phyloP scores from a whole-genome alignment of 2,113 vertebrate species.

The Neodontobutis hainanensis region DNA sequence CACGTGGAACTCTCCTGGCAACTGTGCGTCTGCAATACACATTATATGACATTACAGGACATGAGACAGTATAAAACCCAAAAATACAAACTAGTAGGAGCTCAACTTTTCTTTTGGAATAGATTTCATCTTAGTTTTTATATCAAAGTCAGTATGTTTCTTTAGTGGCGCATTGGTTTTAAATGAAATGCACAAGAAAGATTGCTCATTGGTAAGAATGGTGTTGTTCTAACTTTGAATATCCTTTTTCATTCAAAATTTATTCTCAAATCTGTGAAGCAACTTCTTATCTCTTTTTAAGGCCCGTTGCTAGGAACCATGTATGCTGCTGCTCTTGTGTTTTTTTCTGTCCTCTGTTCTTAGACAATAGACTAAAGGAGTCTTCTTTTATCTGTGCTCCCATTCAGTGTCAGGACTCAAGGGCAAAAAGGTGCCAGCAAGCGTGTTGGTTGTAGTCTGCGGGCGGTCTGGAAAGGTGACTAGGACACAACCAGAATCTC shows the following conservation, averaged over 20 bases:
- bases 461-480: slow-evolving; percentile 34
- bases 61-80: too few species aligned
- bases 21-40: too few species aligned
- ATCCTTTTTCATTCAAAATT: not conserved
- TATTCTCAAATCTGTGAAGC: slow-evolving; percentile 10
- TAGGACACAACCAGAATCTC: slow-evolving; percentile 27
- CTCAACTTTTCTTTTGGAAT: too few species aligned
- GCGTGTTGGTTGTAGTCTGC: slow-evolving; percentile 43
- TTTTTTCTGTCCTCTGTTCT: slow-evolving; percentile 51
- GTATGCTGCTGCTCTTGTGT: slow-evolving; percentile 39
- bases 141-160: too few species aligned
- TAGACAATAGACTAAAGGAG: slow-evolving; percentile 47
- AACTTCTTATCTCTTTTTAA: slow-evolving; percentile 53
- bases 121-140: too few species aligned
- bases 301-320: slow-evolving; percentile 38
- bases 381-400: slow-evolving; percentile 43
- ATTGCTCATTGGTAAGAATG: not conserved
- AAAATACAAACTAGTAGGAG: too few species aligned
- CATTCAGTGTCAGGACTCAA: slow-evolving; percentile 59
- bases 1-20: too few species aligned
- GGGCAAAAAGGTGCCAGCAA: slow-evolving; percentile 44
- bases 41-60: too few species aligned
- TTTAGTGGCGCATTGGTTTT: too few species aligned
- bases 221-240: not conserved
- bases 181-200: too few species aligned